Percentiles rank a stretch among this genome's conserved stretches.
Conservation (phyloP, 2,113 vertebrate species). For the Pseudolaguvia tuberculata region DNA sequence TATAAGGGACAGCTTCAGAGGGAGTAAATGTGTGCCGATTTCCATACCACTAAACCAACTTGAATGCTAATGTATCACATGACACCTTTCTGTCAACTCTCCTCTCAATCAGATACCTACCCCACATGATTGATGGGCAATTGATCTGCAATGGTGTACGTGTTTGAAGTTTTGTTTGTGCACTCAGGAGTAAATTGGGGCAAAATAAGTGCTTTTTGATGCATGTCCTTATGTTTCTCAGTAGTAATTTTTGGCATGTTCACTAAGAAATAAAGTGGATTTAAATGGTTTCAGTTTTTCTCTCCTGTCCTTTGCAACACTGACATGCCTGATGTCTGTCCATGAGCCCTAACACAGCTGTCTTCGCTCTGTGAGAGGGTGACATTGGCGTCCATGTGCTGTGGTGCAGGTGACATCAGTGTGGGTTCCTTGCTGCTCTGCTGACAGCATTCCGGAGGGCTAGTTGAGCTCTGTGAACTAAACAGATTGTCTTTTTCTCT, state of each 20-base stretch:
- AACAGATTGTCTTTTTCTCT: constrained; percentile 86
- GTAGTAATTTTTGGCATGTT: constrained; percentile 16
- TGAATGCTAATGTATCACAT: constrained; percentile 36
- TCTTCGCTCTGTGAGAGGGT: constrained; percentile 29
- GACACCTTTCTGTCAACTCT: constrained; percentile 28
- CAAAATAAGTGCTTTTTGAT: background rate
- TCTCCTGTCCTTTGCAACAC: constrained; percentile 9
- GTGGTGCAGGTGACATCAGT: constrained; percentile 38
- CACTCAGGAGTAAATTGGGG: constrained; percentile 1
- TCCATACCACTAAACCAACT: constrained; percentile 29
- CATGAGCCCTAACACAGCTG: constrained; percentile 27
- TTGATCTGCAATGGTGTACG: constrained; percentile 1
- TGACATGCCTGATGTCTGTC: constrained; percentile 45
- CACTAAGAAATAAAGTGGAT: constrained; percentile 8
- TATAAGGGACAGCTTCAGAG: constrained; percentile 14
- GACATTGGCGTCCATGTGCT: constrained; percentile 43
- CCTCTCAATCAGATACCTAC: constrained; percentile 27
- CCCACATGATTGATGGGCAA: constrained; percentile 43
- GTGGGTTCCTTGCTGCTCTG: constrained; percentile 12
- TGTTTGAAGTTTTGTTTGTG: constrained; percentile 20
- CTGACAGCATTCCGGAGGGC: constrained; percentile 35
- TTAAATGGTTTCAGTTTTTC: constrained; percentile 2
- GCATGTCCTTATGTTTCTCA: constrained; percentile 13
- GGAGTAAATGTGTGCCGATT: constrained; percentile 25
- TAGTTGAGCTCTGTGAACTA: constrained; percentile 61